These are phyloP conservation scores for Cotesia typhae DNA, from an alignment of 1,140 invertebrate genomes.

Conservation along the genomic window DNA sequence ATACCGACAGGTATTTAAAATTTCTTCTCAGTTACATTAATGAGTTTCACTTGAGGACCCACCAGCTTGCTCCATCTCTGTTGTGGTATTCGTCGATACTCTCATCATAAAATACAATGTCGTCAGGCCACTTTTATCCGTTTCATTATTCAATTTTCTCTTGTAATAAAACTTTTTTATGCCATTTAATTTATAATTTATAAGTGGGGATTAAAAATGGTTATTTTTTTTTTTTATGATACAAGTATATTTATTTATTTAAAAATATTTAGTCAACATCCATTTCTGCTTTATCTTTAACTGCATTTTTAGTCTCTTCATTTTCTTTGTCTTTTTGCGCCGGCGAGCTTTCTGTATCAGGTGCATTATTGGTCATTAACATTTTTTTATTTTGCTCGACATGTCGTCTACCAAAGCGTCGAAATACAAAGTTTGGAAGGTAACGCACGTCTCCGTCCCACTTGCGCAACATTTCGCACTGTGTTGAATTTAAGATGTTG, in stretches of 20 bases:
- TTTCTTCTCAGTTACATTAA: constrained; percentile 24
- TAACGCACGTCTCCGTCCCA: constrained; percentile 76
- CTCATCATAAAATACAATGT: constrained; percentile 7
- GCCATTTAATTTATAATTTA: no score
- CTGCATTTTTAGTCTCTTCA: not conserved
- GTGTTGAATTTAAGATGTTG: constrained; percentile 69
- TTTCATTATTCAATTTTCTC: constrained; percentile 23
- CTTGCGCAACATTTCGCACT: constrained; percentile 69
- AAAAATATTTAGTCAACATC: constrained; percentile 23
- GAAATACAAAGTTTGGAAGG: constrained; percentile 74
- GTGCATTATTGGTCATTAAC: constrained; percentile 27
- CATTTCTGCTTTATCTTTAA: not conserved
- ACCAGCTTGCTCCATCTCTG: constrained; percentile 21
- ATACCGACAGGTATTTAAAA: constrained; percentile 29
- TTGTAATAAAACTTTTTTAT: not conserved
- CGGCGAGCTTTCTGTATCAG: not conserved
- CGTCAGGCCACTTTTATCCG: constrained; percentile 3
- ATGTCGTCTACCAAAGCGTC: constrained; percentile 63
- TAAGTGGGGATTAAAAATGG: not conserved
- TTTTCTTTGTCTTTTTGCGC: constrained; percentile 9
- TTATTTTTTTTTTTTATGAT: not conserved
- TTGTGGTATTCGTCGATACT: constrained; percentile 10
- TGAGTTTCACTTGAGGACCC: constrained; percentile 33
- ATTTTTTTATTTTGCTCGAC: constrained; percentile 33
- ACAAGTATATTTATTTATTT: constrained; percentile 14